Evolutionary conservation across 2,888 invertebrate species (phyloP).

Genomic region (Neoascia interrupta): DNA sequence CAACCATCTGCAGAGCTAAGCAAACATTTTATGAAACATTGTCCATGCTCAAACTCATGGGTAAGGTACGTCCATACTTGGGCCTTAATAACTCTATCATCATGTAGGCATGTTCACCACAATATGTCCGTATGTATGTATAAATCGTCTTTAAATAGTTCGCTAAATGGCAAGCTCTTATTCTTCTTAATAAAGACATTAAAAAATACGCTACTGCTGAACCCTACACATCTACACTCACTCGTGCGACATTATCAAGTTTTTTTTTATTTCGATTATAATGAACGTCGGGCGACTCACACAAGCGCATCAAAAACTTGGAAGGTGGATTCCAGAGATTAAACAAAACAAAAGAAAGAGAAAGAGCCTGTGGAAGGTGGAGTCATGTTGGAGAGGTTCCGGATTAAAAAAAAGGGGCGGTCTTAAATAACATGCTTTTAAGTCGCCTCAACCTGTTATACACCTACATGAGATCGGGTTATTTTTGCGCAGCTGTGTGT

Average conservation of each 20-base stretch:
- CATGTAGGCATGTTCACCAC: too few relatives aligned
- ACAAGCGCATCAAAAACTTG: background rate
- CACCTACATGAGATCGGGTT: background rate
- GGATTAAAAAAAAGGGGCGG: constrained; percentile 42
- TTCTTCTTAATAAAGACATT: constrained; percentile 53
- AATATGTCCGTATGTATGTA: too few relatives aligned
- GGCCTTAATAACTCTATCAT: too few relatives aligned
- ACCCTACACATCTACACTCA: constrained; percentile 1
- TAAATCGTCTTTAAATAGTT: constrained; percentile 34
- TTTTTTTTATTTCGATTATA: background rate
- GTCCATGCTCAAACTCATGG: too few relatives aligned
- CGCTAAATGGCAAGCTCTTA: constrained; percentile 39
- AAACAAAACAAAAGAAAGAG: constrained; percentile 13
- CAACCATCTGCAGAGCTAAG: too few relatives aligned
- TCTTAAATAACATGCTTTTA: constrained; percentile 7
- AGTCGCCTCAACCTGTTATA: constrained; percentile 33
- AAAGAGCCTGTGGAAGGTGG: constrained; percentile 16
- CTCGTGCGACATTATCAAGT: background rate
- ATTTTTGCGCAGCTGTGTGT: background rate
- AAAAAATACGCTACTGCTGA: constrained; percentile 48
- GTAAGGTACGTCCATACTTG: too few relatives aligned
- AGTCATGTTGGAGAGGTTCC: constrained; percentile 14
- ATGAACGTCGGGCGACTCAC: background rate
- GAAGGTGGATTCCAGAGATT: background rate
- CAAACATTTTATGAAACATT: too few relatives aligned